Evolutionary conservation across 2,888 invertebrate species (phyloP).

Genomic region (Eupelmus urozonus): DNA sequence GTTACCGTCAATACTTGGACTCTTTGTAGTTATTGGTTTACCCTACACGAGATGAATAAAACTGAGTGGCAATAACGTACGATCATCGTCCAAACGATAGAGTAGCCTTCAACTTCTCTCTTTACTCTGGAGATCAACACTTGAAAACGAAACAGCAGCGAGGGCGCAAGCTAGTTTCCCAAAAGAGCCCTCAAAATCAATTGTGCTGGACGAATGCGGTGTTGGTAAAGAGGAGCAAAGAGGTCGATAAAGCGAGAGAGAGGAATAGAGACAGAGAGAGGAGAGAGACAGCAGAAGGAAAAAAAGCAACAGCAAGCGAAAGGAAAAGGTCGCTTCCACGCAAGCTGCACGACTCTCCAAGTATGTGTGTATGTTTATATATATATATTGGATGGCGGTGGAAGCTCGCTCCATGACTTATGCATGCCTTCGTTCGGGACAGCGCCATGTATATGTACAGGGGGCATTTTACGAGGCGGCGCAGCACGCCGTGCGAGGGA

Average conservation of each 20-base stretch:
- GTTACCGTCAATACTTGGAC: no score
- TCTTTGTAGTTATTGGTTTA: not conserved
- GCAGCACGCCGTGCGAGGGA: constrained; percentile 58
- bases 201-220: constrained; percentile 6
- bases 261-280: not conserved
- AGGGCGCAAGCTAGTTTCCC: not conserved
- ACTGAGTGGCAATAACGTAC: constrained; percentile 1
- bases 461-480: constrained; percentile 62
- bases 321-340: constrained; percentile 23
- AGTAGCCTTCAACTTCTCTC: not conserved
- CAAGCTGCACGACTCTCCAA: constrained; percentile 9
- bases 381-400: not conserved
- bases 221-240: not conserved
- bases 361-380: no score
- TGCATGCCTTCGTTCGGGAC: constrained; percentile 58
- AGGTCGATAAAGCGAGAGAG: not conserved
- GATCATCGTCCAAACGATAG: not conserved
- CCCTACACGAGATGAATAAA: constrained; percentile 17
- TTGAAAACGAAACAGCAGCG: not conserved
- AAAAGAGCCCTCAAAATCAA: constrained; percentile 25
- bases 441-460: not conserved
- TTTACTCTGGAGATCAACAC: constrained; percentile 6
- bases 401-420: constrained; percentile 54
- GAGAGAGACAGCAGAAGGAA: not conserved
- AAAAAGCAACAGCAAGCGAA: not conserved